These are phyloP conservation scores for Bucorvus abyssinicus DNA, from an alignment of 2,797 vertebrate genomes.

Conservation along the genomic window DNA sequence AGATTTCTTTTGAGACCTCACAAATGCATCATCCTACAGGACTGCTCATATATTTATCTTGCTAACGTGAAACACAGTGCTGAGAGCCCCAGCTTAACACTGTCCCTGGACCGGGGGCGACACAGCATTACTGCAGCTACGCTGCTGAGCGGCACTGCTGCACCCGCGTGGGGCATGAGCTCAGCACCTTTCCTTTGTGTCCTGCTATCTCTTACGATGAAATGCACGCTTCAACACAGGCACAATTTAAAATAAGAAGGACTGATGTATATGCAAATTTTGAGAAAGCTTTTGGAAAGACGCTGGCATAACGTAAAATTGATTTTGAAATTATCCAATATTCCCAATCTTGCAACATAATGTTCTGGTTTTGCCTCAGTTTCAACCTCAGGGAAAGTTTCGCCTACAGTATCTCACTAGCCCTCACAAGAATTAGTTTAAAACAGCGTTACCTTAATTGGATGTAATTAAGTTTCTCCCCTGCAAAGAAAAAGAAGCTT, in stretches of 20 bases:
- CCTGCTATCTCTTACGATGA: neutral
- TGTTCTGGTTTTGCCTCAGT: neutral
- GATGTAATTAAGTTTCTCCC: neutral
- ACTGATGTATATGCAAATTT: constrained; percentile 13
- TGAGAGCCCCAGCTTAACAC: neutral
- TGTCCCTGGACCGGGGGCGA: neutral
- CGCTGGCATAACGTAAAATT: constrained; percentile 18
- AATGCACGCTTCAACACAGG: neutral
- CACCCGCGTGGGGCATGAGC: neutral
- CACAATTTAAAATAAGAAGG: neutral
- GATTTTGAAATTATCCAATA: constrained; percentile 28
- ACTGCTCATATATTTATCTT: accelerated
- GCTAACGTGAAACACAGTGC: neutral
- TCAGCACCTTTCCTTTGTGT: neutral
- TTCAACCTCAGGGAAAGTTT: constrained; percentile 1
- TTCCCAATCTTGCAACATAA: constrained; percentile 13
- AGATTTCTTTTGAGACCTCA: neutral
- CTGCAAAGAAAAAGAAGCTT: neutral
- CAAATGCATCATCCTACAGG: accelerated
- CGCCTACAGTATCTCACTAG: neutral
- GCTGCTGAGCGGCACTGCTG: neutral
- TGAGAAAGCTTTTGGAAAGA: constrained; percentile 36
- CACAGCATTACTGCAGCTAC: neutral
- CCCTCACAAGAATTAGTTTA: neutral
- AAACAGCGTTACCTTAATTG: neutral